Conservation (phyloP, 2,113 vertebrate genomes). For the Calyptomena viridis region DNA sequence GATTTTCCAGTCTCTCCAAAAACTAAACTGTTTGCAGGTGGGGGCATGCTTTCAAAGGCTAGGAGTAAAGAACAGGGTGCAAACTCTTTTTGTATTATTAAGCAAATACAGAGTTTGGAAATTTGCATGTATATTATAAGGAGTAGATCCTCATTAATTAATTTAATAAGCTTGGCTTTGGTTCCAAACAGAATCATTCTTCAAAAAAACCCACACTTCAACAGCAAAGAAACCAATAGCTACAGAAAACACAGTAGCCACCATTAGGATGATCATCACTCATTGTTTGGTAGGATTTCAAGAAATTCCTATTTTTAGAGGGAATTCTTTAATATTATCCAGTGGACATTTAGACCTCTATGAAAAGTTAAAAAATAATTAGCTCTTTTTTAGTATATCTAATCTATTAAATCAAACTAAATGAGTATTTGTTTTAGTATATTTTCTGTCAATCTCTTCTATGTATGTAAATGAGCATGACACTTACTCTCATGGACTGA, state of each 20-base stretch:
- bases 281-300: not conserved
- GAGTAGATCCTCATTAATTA: not conserved
- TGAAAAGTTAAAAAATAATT: not conserved
- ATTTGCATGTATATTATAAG: not conserved
- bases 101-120: not conserved
- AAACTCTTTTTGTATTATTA: not conserved
- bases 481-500: conserved; percentile 3
- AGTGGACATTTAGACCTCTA: not conserved
- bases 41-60: not conserved
- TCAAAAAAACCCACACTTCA: not conserved
- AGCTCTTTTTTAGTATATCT: not conserved
- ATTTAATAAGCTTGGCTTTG: not conserved
- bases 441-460: not conserved
- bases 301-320: not conserved
- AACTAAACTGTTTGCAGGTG: not conserved
- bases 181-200: not conserved
- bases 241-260: not conserved
- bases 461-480: conserved; percentile 10
- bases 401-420: not conserved
- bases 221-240: not conserved
- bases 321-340: not conserved
- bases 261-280: not conserved
- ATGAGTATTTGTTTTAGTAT: not conserved
- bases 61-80: not conserved
- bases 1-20: conserved; percentile 16